Percentiles rank a stretch among this genome's conserved stretches.
These are phyloP conservation scores for Antedon mediterranea DNA, from an alignment of 53 echinoderm and acorn worm genomes.

Conservation along the genomic window DNA sequence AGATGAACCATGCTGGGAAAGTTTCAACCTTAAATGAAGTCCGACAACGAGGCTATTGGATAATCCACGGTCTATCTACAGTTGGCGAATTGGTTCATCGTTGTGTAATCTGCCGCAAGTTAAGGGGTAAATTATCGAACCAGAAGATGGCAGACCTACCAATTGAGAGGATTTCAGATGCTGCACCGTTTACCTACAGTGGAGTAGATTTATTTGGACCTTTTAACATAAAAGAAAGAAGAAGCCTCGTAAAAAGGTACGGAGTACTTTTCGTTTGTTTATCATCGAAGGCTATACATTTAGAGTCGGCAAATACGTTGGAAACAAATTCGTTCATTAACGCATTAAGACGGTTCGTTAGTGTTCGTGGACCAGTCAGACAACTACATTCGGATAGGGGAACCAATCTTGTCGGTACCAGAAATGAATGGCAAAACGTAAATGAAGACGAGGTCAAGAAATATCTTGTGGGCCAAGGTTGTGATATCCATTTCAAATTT, in stretches of 20 bases:
- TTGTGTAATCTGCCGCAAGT: constrained; percentile 3
- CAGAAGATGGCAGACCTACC: constrained; percentile 26
- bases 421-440: neutral
- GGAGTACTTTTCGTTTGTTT: constrained; percentile 30
- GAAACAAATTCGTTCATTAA: constrained; percentile 24
- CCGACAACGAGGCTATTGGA: constrained; percentile 23
- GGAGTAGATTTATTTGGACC: constrained; percentile 15
- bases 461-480: too few species aligned
- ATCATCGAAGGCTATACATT: constrained; percentile 20
- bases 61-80: constrained; percentile 4
- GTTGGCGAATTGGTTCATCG: neutral
- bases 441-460: too few species aligned
- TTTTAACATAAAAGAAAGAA: constrained; percentile 10
- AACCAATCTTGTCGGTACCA: constrained; percentile 16
- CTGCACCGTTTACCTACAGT: constrained; percentile 4
- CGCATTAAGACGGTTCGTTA: constrained; percentile 19
- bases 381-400: constrained; percentile 12
- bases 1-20: constrained; percentile 31
- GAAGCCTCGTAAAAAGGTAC: constrained; percentile 8
- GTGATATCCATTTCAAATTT: too few species aligned
- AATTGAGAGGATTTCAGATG: neutral
- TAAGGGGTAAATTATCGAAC: neutral
- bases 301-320: constrained; percentile 21
- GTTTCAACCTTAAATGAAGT: constrained; percentile 21
- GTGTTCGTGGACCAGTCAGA: constrained; percentile 15